Evolutionary conservation across 2,797 vertebrate species (phyloP).

Genomic region (Paratrypauchen microcephalus): DNA sequence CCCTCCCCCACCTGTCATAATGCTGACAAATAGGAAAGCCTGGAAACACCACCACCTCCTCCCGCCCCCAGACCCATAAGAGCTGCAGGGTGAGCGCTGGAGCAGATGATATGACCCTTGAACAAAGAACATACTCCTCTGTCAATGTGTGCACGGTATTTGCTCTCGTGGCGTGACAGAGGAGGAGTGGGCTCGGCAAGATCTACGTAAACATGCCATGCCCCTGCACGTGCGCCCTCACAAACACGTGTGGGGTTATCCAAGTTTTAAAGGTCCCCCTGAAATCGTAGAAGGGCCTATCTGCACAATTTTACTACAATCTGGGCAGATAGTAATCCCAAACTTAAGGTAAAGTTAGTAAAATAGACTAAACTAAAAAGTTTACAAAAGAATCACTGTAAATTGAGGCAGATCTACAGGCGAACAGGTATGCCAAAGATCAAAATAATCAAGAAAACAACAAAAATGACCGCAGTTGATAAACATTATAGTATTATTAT

Average conservation of each 20-base stretch:
- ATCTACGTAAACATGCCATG: too few species aligned
- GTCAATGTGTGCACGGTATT: background rate
- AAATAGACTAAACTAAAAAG: too few species aligned
- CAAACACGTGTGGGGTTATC: constrained; percentile 6
- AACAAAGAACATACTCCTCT: constrained; percentile 23
- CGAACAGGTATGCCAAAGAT: background rate
- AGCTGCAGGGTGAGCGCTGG: constrained; percentile 15
- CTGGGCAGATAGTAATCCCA: background rate
- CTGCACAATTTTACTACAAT: background rate
- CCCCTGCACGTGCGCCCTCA: constrained; percentile 20
- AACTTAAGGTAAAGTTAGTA: background rate
- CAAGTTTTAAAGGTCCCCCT: too few species aligned
- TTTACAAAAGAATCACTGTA: background rate
- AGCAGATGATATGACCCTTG: constrained; percentile 43
- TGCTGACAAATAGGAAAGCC: constrained; percentile 70
- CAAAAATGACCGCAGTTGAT: background rate
- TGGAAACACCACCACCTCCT: constrained; percentile 41
- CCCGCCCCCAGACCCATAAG: constrained; percentile 44
- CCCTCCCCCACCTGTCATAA: constrained; percentile 66
- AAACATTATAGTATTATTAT: background rate
- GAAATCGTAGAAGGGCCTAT: too few species aligned
- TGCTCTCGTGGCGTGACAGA: background rate
- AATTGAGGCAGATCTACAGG: background rate
- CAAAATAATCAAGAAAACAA: background rate
- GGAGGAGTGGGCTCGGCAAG: background rate